Conservation (phyloP, 2,113 vertebrate genomes). For the Salvelinus fontinalis region DNA sequence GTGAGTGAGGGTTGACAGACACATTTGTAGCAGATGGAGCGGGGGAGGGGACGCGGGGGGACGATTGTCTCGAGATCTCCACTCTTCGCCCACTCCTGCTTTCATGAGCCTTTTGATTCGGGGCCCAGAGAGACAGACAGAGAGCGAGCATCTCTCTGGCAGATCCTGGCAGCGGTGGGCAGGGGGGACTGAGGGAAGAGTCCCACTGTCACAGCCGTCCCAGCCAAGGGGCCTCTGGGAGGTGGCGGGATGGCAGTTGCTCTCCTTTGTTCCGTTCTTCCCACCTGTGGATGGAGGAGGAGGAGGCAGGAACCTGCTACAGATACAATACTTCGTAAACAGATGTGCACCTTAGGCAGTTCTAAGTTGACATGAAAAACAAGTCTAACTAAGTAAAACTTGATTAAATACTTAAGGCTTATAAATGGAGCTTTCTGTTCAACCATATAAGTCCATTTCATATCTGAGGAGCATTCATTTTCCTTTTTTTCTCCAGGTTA, state of each 20-base stretch:
- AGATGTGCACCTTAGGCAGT: not conserved
- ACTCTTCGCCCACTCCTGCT: slow-evolving; percentile 27
- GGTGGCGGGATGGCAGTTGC: slow-evolving; percentile 20
- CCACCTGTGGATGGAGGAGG: slow-evolving; percentile 14
- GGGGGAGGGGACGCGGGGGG: not conserved
- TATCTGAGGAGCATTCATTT: not conserved
- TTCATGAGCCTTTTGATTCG: slow-evolving; percentile 26
- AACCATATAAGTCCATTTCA: not conserved
- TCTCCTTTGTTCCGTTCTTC: slow-evolving; percentile 21
- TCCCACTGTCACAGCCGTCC: slow-evolving; percentile 1
- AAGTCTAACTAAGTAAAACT: not conserved
- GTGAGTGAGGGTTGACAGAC: not conserved
- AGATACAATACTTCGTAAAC: slow-evolving; percentile 2
- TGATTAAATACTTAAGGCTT: not conserved
- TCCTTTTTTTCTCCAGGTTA: not conserved
- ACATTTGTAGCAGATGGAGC: not conserved
- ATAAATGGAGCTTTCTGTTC: not conserved
- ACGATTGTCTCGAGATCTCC: not conserved
- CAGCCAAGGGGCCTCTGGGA: slow-evolving; percentile 36
- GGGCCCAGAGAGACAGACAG: slow-evolving; percentile 46
- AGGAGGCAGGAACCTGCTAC: slow-evolving; percentile 5
- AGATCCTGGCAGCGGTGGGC: not conserved
- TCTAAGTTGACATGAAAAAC: not conserved
- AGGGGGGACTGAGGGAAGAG: too few relatives aligned
- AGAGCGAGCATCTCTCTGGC: slow-evolving; percentile 32